Evolutionary conservation across 2,113 vertebrate species (phyloP).

Genomic region (Paraplagusia blochii): DNA sequence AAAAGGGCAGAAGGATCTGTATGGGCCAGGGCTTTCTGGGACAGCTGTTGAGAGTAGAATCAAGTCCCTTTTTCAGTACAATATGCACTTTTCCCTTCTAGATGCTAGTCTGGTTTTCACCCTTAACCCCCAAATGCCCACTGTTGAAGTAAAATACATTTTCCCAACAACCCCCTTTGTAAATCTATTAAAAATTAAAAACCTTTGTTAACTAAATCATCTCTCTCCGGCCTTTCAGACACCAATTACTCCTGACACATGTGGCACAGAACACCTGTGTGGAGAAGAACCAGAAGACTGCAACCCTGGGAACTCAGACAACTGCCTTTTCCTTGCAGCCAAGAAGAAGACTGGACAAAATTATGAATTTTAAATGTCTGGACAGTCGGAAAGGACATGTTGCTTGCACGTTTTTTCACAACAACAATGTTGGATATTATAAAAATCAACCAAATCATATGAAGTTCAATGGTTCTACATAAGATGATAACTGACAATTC

Average conservation of each 20-base stretch:
- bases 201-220: neutral
- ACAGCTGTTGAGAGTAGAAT: too few relatives aligned
- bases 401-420: slow-evolving; percentile 17
- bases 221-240: slow-evolving; percentile 15
- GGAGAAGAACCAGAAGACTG: slow-evolving; percentile 20
- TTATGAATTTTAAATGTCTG: slow-evolving; percentile 36
- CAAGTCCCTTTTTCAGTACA: too few relatives aligned
- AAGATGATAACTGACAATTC: neutral
- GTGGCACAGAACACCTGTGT: slow-evolving; percentile 27
- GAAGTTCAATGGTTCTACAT: too few relatives aligned
- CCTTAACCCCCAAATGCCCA: too few relatives aligned
- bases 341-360: rapidly evolving
- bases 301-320: neutral
- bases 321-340: slow-evolving; percentile 42
- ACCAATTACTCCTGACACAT: rapidly evolving
- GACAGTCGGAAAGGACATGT: slow-evolving; percentile 38
- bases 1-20: too few relatives aligned
- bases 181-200: neutral
- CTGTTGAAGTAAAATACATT: too few relatives aligned
- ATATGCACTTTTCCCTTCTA: too few relatives aligned
- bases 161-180: neutral
- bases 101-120: too few relatives aligned
- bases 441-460: too few relatives aligned
- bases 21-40: too few relatives aligned
- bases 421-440: neutral